phyloP scores from a whole-genome alignment of 2,113 vertebrate genomes.

The Scartelaos histophorus region DNA sequence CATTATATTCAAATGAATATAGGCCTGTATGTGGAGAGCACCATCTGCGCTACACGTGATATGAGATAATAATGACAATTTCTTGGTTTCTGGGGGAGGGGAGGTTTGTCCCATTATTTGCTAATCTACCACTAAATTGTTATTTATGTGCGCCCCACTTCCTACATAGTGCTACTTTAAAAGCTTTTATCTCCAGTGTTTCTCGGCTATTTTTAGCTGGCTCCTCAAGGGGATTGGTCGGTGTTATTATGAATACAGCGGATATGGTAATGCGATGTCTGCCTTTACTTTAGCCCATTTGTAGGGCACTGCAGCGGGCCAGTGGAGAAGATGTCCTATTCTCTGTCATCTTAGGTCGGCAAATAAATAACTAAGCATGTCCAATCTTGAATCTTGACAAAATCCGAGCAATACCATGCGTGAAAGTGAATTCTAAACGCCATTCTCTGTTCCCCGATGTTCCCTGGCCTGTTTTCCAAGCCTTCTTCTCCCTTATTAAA shows the following conservation, averaged over 20 bases:
- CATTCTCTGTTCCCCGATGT: conserved; percentile 13
- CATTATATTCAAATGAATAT: too few species aligned
- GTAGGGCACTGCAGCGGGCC: conserved; percentile 42
- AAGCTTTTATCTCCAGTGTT: conserved; percentile 62
- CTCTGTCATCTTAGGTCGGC: conserved; percentile 41
- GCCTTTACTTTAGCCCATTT: conserved; percentile 33
- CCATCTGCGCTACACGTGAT: too few species aligned
- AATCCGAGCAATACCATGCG: conserved; percentile 36
- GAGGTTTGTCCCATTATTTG: neutral
- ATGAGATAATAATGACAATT: neutral
- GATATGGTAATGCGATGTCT: conserved; percentile 34
- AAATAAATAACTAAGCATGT: conserved; percentile 55
- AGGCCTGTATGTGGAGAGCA: too few species aligned
- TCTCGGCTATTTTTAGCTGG: conserved; percentile 53
- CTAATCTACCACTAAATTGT: neutral
- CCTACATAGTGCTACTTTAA: conserved; percentile 13
- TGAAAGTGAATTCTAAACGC: conserved; percentile 59
- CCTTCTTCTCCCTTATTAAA: conserved; percentile 60
- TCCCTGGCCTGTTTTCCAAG: conserved; percentile 50
- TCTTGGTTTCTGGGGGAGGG: neutral
- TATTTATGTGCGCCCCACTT: neutral
- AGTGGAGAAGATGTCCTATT: conserved; percentile 48
- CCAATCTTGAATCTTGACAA: conserved; percentile 36
- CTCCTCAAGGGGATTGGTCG: conserved; percentile 24
- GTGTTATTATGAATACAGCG: conserved; percentile 26